phyloP scores from a whole-genome alignment of 2,888 invertebrate species.

The Neuroscelio doddi region DNA sequence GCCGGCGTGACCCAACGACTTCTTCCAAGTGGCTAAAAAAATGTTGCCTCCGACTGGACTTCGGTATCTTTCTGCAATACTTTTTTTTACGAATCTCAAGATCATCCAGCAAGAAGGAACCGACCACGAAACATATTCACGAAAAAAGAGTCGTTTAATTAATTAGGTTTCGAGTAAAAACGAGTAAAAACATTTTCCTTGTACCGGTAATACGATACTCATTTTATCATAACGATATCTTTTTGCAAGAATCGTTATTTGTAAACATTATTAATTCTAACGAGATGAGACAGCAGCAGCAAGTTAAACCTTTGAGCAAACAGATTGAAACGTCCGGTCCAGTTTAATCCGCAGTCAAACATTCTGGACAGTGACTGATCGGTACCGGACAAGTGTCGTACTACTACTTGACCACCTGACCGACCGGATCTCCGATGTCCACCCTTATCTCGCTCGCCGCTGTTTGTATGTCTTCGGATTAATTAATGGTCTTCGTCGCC shows the following conservation, averaged over 20 bases:
- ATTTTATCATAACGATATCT: no score
- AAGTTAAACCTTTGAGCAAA: conserved; percentile 56
- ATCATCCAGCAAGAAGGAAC: conserved; percentile 7
- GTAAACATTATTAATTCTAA: background rate
- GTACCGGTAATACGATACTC: no score
- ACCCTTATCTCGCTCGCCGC: conserved; percentile 12
- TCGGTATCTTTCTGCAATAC: conserved; percentile 6
- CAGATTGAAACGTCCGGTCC: conserved; percentile 51
- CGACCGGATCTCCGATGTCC: conserved; percentile 47
- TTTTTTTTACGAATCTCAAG: conserved; percentile 5
- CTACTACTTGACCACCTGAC: conserved; percentile 61
- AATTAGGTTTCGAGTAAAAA: no score
- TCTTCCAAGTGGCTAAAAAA: conserved; percentile 9
- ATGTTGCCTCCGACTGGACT: conserved; percentile 7
- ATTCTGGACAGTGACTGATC: conserved; percentile 67
- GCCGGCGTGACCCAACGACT: background rate
- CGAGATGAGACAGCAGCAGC: no score
- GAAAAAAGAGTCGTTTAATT: no score
- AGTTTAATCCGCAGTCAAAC: conserved; percentile 66
- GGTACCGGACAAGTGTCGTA: conserved; percentile 52
- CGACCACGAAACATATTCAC: no score
- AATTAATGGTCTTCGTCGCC: conserved; percentile 56
- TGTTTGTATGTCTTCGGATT: conserved; percentile 51
- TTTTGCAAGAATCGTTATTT: conserved; percentile 7
- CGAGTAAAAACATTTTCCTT: no score